A percentile compares a stretch with the other conserved stretches of the same genome.
Conservation (phyloP, 2,113 vertebrate genomes). For the Malurus elegans region DNA sequence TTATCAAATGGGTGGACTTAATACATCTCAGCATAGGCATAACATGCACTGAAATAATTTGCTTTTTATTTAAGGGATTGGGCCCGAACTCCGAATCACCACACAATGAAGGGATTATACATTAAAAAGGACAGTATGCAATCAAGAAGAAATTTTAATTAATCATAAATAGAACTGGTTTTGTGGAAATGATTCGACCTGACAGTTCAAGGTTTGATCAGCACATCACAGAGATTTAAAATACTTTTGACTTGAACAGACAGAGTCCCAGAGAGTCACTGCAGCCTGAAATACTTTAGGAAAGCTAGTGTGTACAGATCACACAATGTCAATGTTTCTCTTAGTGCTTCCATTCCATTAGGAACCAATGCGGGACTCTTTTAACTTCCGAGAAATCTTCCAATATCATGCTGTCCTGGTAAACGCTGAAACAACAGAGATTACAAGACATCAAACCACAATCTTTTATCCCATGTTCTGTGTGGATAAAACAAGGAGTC, state of each 20-base stretch:
- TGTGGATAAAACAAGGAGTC: constrained; percentile 72
- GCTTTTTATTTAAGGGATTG: constrained; percentile 47
- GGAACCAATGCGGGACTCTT: constrained; percentile 60
- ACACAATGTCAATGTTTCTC: constrained; percentile 71
- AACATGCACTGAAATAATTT: constrained; percentile 21
- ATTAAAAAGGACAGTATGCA: constrained; percentile 69
- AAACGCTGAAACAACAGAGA: constrained; percentile 70
- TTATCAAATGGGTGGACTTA: constrained; percentile 2
- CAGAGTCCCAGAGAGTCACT: constrained; percentile 61
- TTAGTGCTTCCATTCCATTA: constrained; percentile 65
- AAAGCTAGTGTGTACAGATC: constrained; percentile 67
- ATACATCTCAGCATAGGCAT: neutral
- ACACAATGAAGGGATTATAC: constrained; percentile 72
- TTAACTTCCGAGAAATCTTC: constrained; percentile 69
- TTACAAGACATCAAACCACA: constrained; percentile 69
- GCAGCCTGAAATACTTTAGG: constrained; percentile 66
- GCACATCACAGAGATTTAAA: constrained; percentile 76
- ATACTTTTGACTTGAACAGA: constrained; percentile 75
- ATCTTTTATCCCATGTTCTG: constrained; percentile 70
- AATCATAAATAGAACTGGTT: constrained; percentile 74
- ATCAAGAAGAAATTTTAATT: constrained; percentile 79
- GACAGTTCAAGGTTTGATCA: constrained; percentile 77
- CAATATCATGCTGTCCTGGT: constrained; percentile 64
- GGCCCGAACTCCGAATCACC: constrained; percentile 54
- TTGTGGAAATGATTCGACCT: constrained; percentile 77